These are phyloP conservation scores for Leucophenga maculata DNA, from an alignment of 2,888 invertebrate genomes.

Conservation along the genomic window DNA sequence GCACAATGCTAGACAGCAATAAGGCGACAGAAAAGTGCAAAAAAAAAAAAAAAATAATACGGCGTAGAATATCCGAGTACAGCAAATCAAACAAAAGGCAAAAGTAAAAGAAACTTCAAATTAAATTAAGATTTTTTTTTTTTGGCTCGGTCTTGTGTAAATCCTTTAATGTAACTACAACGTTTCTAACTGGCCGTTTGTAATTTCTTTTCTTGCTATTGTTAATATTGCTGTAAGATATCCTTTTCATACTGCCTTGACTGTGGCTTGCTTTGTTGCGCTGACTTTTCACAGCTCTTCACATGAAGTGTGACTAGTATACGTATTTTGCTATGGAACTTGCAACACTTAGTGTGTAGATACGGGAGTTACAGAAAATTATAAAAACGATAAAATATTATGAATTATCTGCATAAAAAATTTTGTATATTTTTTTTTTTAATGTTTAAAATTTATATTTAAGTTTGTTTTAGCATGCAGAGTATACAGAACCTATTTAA, in stretches of 20 bases:
- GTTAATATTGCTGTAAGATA: slow-evolving; percentile 8
- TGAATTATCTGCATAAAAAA: no score
- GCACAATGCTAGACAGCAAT: background rate
- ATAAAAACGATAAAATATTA: no score
- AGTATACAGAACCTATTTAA: no score
- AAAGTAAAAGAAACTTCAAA: slow-evolving; percentile 54
- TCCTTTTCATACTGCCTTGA: background rate
- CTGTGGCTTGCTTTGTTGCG: background rate
- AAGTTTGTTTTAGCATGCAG: no score
- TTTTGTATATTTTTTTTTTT: no score
- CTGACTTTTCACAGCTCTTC: background rate
- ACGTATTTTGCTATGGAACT: background rate
- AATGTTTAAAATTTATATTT: no score
- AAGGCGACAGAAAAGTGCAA: background rate
- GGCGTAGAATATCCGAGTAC: slow-evolving; percentile 9
- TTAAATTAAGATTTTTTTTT: slow-evolving; percentile 55
- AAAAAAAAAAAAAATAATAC: slow-evolving; percentile 24
- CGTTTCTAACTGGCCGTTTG: slow-evolving; percentile 11
- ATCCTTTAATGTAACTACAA: slow-evolving; percentile 11
- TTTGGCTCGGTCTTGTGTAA: slow-evolving; percentile 17
- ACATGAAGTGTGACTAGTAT: background rate
- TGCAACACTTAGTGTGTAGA: no score
- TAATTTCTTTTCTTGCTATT: slow-evolving; percentile 15
- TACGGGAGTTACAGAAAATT: no score
- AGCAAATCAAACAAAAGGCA: background rate